phyloP scores from a whole-genome alignment of 2,888 invertebrate genomes.

The Apotomis capreana region DNA sequence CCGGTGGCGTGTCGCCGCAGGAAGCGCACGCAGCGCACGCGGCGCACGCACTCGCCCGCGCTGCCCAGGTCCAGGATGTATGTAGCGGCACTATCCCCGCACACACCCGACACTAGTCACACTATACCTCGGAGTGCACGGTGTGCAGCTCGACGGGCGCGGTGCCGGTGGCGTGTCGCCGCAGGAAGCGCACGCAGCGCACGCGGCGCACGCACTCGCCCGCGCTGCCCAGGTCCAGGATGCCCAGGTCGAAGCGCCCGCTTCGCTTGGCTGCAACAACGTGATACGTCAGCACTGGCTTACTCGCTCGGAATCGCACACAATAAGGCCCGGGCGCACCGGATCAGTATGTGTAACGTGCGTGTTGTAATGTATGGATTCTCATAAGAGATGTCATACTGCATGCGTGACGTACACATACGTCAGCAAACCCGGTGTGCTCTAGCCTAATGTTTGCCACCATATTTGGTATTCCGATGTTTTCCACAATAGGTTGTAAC shows the following conservation, averaged over 20 bases:
- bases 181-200: constrained; percentile 91
- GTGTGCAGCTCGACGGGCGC: constrained; percentile 97
- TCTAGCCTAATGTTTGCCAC: too few relatives aligned
- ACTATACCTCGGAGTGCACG: constrained; percentile 92
- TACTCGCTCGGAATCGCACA: too few relatives aligned
- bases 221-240: constrained; percentile 93
- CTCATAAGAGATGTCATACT: too few relatives aligned
- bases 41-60: constrained; percentile 94
- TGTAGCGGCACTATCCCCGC: too few relatives aligned
- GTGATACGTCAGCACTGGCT: neutral
- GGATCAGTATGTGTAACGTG: too few relatives aligned
- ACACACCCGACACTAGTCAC: too few relatives aligned
- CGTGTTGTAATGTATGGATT: too few relatives aligned
- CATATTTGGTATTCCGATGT: too few relatives aligned
- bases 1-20: constrained; percentile 95
- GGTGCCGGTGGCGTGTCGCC: constrained; percentile 94
- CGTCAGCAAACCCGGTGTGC: too few relatives aligned
- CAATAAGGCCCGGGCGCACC: too few relatives aligned
- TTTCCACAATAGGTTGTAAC: too few relatives aligned
- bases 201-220: constrained; percentile 95
- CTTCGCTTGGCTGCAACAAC: constrained; percentile 89
- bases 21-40: constrained; percentile 92
- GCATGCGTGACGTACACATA: too few relatives aligned
- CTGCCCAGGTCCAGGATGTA: constrained; percentile 93
- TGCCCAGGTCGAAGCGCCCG: constrained; percentile 95